Evolutionary conservation across 1,140 invertebrate genomes (phyloP), one percentile per base, ranked within the genome.

Genomic region (Reticulitermes speratus): DNA sequence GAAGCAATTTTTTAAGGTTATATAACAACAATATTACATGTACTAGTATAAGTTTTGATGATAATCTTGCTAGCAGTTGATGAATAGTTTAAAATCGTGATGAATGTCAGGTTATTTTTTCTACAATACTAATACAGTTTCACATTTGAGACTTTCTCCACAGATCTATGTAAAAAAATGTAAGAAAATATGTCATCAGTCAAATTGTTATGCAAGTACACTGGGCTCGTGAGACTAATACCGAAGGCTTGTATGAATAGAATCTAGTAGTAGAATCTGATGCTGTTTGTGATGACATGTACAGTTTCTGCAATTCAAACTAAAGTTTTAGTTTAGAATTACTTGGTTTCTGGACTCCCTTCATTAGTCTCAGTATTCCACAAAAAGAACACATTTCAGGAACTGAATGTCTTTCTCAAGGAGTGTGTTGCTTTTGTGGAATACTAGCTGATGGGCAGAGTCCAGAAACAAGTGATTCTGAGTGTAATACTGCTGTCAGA

Each of bases 141-240:
- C n/a, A 75, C 65, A 75, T 75, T n/a, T 75, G 65, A 75, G 25
- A 75, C n/a, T 75, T 75, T 75, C n/a, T 75, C 59, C 8, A 75
- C n/a, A 30, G n/a, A 75, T 75, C 65, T 75, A 25, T 75, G 16
- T 75, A 75, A 75, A 75, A 75, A 75, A 75, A 75, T 65, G 65
- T 75, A 75, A 30, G 65, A 75, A 75, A 75, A 75, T 75, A 75
- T 75, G 65, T 75, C 65, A 75, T 75, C 65, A 75, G 65, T 75
- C 65, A 75, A 30, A 75, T 75, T 75, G 65, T 75, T 75, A 75
- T 38, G 38, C 65, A 75, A 75, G 65, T 75, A 75, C 2, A 75
- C 30, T 75, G 65, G 65, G 30, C 65, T 75, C n/a, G n/a, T 75
- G 65, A 75, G 25, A 75, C 11, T 55, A 30, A 16, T 75, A 75